Evolutionary conservation across 2,113 vertebrate species (phyloP).

Genomic region (Pygathrix nemaeus): DNA sequence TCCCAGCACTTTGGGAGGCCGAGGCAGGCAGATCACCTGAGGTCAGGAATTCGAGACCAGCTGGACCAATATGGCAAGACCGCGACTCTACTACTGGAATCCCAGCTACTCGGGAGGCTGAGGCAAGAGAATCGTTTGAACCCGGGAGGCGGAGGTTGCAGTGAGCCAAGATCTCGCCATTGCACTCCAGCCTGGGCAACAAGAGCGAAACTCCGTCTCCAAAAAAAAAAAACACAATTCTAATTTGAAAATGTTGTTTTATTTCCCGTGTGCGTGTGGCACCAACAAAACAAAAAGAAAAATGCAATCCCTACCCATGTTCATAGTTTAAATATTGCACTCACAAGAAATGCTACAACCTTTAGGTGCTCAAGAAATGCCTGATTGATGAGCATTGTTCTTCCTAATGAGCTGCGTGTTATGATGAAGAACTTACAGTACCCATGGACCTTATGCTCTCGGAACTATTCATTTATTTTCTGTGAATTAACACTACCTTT

Average conservation of each 20-base stretch:
- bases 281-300: neutral
- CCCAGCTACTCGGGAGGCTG: no score
- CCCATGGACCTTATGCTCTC: slow-evolving; percentile 64
- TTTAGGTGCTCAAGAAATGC: slow-evolving; percentile 68
- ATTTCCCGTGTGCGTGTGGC: neutral
- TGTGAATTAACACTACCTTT: slow-evolving; percentile 80
- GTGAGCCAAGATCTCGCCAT: no score
- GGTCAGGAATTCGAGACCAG: neutral
- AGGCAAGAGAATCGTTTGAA: no score
- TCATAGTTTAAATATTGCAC: neutral
- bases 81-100: no score
- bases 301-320: neutral
- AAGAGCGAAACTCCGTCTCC: no score
- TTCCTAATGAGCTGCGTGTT: slow-evolving; percentile 84
- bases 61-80: no score
- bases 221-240: neutral
- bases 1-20: neutral
- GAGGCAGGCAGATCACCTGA: neutral
- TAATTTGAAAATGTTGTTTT: slow-evolving; percentile 21
- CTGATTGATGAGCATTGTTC: slow-evolving; percentile 83
- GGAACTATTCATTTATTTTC: slow-evolving; percentile 84
- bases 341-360: slow-evolving; percentile 73
- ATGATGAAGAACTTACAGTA: slow-evolving; percentile 84
- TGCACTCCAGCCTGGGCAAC: no score
- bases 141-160: no score